Base-by-base conservation (phyloP, 2,888 invertebrate genomes). In the Myathropa florea region DNA sequence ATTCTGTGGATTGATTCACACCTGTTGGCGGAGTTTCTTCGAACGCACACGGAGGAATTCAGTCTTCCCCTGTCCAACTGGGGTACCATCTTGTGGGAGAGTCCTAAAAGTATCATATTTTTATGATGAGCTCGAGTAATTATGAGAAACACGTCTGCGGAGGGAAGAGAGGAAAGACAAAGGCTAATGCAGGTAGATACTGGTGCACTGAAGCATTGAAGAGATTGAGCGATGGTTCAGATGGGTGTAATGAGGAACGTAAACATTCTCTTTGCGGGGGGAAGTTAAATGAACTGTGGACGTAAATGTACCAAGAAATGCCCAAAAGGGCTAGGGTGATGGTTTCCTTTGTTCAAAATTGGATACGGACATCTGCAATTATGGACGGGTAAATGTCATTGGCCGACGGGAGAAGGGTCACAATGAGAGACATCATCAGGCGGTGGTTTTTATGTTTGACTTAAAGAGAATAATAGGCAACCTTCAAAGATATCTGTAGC, bases 1-100 rank as follows among this genome's bases (percentile, higher is more conserved):
- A 65, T 72, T 68, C 68, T 57, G 39, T 33, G 46, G 57, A 39
- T 68, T 55, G 65, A 61, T 67, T 84, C 79, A 80, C 84, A 80
- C 84, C 84, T 80, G 84, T 80, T 80, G 79, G 55, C 65, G 39
- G 28, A 36, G 55, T 28, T 33, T 36, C n/a, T 57, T 26, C 26
- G 57, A 57, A 70, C 24, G 57, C 26, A 60, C 28, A 60, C 60
- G 36, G 53, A 33, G 39, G 60, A 67, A 28, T 67, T 59, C 21
- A 30, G 24, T 60, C 30, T 24, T 57, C 33, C 12, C 33, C 12
- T 1, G 33, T 33, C 33, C n/a, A n/a, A 10, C 33, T 9, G 10
- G 33, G 33, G 4, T 64, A 61, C 10, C n/a, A 7, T 10, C 9
- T 33, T 18, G 46, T 18, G 39, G 18, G 18, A 7, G 46, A 46